phyloP scores from a whole-genome alignment of 2,888 invertebrate genomes.

The Eupelmus urozonus region DNA sequence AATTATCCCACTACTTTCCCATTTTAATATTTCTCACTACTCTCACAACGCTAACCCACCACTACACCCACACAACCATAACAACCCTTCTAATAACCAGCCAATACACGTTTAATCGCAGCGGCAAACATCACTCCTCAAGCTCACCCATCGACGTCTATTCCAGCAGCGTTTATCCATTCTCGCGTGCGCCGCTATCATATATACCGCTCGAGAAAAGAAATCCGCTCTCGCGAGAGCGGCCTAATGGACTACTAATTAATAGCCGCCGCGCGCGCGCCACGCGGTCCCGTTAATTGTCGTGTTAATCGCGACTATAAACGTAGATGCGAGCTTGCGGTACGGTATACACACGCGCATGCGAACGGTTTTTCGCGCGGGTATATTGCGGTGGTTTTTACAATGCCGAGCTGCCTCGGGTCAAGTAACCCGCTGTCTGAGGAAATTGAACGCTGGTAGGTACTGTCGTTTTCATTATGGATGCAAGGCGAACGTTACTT shows the following conservation, averaged over 20 bases:
- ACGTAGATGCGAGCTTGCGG: background rate
- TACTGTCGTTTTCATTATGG: background rate
- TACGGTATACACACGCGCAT: conserved; percentile 21
- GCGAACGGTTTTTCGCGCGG: conserved; percentile 3
- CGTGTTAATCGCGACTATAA: conserved; percentile 45
- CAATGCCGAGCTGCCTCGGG: conserved; percentile 11
- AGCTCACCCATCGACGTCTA: too few species aligned
- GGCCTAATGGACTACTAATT: conserved; percentile 50
- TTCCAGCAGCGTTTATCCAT: too few species aligned
- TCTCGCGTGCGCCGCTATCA: too few species aligned
- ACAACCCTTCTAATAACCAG: too few species aligned
- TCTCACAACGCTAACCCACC: too few species aligned
- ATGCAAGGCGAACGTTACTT: too few species aligned
- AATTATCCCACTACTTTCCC: too few species aligned
- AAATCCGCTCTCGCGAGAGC: background rate
- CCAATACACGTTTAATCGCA: too few species aligned
- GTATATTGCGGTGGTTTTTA: background rate
- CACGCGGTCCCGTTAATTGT: conserved; percentile 51
- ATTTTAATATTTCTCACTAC: too few species aligned
- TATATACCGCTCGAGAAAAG: too few species aligned
- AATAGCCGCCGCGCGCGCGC: conserved; percentile 11
- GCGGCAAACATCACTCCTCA: too few species aligned
- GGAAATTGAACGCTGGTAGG: background rate
- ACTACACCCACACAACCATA: too few species aligned
- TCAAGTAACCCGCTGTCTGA: conserved; percentile 15